Evolutionary conservation across 2,888 invertebrate genomes (phyloP).

Genomic region (Unio delphinus): DNA sequence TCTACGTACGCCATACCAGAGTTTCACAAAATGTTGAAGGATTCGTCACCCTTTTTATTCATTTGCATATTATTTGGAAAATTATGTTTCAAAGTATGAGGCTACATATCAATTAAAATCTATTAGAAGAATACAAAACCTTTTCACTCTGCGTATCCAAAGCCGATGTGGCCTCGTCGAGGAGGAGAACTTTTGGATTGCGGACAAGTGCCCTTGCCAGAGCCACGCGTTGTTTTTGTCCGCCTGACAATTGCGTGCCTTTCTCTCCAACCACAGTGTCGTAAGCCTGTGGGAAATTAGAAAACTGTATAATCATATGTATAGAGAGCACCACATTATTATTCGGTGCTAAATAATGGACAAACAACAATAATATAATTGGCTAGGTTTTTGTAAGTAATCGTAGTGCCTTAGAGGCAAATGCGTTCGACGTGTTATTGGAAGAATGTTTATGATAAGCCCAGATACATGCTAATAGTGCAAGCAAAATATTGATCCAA

Average conservation of each 20-base stretch:
- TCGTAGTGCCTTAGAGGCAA: too few relatives aligned
- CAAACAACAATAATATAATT: not conserved
- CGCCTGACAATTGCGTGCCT: slow-evolving; percentile 72
- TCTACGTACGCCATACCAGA: too few relatives aligned
- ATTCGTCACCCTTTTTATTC: too few relatives aligned
- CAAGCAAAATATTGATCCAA: too few relatives aligned
- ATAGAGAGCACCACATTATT: too few relatives aligned
- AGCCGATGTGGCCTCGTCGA: slow-evolving; percentile 74
- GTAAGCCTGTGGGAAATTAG: slow-evolving; percentile 49
- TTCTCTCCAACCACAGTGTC: slow-evolving; percentile 68
- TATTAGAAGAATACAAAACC: slow-evolving; percentile 27
- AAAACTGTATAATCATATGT: too few relatives aligned
- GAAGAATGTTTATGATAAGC: too few relatives aligned
- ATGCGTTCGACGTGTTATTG: too few relatives aligned
- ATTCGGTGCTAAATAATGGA: not conserved
- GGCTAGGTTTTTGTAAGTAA: too few relatives aligned
- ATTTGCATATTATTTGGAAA: not conserved
- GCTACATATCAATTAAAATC: not conserved
- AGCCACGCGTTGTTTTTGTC: slow-evolving; percentile 75
- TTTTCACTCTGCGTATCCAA: slow-evolving; percentile 71
- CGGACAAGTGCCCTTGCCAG: slow-evolving; percentile 85
- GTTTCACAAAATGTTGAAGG: too few relatives aligned
- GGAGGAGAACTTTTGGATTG: slow-evolving; percentile 75
- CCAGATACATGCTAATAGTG: too few relatives aligned
- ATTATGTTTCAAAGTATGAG: not conserved